Percentiles rank a stretch among this genome's conserved stretches.
These are phyloP conservation scores for Calycopis cecrops DNA, from an alignment of 1,140 invertebrate species.

Conservation along the genomic window DNA sequence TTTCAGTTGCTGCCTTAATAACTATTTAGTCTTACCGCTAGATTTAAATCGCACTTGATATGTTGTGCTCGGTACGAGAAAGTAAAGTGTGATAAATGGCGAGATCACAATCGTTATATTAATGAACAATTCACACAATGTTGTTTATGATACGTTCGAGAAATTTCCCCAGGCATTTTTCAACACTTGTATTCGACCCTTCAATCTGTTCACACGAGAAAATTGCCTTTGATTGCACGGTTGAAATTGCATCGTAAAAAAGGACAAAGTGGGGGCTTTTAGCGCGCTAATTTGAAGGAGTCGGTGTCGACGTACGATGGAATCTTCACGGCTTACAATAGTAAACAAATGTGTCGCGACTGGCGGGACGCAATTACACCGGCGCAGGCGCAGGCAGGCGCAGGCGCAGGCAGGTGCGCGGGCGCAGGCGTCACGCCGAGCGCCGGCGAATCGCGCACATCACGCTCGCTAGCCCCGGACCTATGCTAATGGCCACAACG, in stretches of 20 bases:
- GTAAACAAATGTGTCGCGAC: slow-evolving; percentile 69
- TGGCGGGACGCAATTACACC: slow-evolving; percentile 52
- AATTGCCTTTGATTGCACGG: slow-evolving; percentile 15
- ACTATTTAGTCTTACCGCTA: too few relatives aligned
- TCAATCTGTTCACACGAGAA: slow-evolving; percentile 9
- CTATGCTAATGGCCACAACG: slow-evolving; percentile 68
- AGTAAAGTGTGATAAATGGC: too few relatives aligned
- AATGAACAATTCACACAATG: background rate
- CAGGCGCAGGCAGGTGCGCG: slow-evolving; percentile 32
- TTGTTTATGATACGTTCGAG: background rate
- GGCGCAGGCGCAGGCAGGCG: slow-evolving; percentile 31
- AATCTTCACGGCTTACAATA: slow-evolving; percentile 71
- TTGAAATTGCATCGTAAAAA: slow-evolving; percentile 35
- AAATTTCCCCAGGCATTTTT: background rate
- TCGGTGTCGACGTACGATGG: slow-evolving; percentile 54
- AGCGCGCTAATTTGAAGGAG: slow-evolving; percentile 64
- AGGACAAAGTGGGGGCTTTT: slow-evolving; percentile 41
- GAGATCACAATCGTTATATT: background rate
- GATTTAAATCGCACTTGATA: too few relatives aligned
- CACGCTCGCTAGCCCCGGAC: slow-evolving; percentile 50
- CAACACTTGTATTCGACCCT: background rate
- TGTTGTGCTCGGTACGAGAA: too few relatives aligned
- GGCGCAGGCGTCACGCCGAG: slow-evolving; percentile 31
- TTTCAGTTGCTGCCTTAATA: too few relatives aligned
- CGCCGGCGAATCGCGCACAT: slow-evolving; percentile 53